Evolutionary conservation across 2,113 vertebrate species (phyloP).

Genomic region (Phalacrocorax brasilianus): DNA sequence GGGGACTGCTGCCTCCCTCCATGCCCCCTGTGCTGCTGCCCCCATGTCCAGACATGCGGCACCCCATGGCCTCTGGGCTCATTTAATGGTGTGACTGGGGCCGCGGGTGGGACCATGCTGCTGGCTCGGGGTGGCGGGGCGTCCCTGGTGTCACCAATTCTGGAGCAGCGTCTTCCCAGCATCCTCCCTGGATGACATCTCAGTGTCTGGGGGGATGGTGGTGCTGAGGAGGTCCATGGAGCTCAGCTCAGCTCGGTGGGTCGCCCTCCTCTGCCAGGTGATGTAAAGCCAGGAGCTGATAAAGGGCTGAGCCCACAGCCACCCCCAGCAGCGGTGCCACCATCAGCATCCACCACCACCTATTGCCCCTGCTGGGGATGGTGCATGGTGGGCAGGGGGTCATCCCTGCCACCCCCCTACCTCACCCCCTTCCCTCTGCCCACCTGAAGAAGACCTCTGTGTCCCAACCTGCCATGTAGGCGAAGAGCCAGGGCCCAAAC

Average conservation of each 20-base stretch:
- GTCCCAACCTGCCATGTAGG: conserved; percentile 86
- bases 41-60: neutral
- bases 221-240: neutral
- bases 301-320: conserved; percentile 67
- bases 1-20: neutral
- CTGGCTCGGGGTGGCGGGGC: fast-evolving
- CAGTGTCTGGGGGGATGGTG: fast-evolving
- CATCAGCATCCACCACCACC: conserved; percentile 89
- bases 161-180: neutral
- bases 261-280: conserved; percentile 44
- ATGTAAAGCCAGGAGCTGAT: conserved; percentile 80
- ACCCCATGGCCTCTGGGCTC: neutral
- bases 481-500: conserved; percentile 86
- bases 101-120: neutral
- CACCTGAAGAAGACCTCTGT: conserved; percentile 81
- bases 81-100: neutral
- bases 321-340: conserved; percentile 78
- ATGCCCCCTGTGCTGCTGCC: neutral
- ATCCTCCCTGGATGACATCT: fast-evolving
- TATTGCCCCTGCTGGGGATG: conserved; percentile 75
- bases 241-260: neutral
- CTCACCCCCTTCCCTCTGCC: neutral
- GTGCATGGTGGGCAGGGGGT: neutral
- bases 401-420: neutral
- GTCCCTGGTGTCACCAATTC: neutral